Conservation (phyloP, 1,140 invertebrate species). For the Brachystomella parvula region DNA sequence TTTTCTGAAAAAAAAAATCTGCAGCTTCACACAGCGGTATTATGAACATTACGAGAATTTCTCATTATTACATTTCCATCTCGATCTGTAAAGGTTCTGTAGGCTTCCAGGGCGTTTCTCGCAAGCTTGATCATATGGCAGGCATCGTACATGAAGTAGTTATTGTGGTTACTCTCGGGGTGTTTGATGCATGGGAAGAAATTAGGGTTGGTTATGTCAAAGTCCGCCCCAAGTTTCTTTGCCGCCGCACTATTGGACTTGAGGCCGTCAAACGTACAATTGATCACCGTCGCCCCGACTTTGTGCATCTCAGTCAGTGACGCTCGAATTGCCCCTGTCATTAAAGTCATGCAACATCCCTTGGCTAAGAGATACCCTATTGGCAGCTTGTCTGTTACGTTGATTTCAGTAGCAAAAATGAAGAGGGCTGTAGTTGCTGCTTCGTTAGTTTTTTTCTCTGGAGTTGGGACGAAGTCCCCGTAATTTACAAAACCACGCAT, state of each 20-base stretch:
- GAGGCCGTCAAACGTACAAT: conserved; percentile 25
- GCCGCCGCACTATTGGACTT: conserved; percentile 16
- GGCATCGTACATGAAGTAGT: conserved; percentile 25
- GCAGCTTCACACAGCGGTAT: neutral
- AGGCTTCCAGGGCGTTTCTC: conserved; percentile 23
- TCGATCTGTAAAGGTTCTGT: conserved; percentile 11
- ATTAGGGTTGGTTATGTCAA: neutral
- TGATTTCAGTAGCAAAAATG: neutral
- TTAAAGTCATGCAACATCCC: neutral
- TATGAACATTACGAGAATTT: neutral
- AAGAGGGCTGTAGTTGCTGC: neutral
- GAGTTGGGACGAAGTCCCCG: neutral
- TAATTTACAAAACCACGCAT: neutral
- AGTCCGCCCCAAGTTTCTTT: conserved; percentile 15
- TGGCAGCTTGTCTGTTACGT: neutral
- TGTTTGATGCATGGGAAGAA: conserved; percentile 20
- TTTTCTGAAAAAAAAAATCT: neutral
- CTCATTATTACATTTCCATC: conserved; percentile 7
- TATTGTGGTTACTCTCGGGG: conserved; percentile 5
- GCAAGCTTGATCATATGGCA: conserved; percentile 33
- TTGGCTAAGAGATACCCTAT: neutral
- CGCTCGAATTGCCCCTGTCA: neutral
- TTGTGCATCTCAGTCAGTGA: neutral
- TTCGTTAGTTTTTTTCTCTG: neutral
- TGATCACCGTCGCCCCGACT: neutral